Percentiles rank a stretch among this genome's conserved stretches.
Conservation (phyloP, 2,113 vertebrate genomes). For the Orycteropus afer region DNA sequence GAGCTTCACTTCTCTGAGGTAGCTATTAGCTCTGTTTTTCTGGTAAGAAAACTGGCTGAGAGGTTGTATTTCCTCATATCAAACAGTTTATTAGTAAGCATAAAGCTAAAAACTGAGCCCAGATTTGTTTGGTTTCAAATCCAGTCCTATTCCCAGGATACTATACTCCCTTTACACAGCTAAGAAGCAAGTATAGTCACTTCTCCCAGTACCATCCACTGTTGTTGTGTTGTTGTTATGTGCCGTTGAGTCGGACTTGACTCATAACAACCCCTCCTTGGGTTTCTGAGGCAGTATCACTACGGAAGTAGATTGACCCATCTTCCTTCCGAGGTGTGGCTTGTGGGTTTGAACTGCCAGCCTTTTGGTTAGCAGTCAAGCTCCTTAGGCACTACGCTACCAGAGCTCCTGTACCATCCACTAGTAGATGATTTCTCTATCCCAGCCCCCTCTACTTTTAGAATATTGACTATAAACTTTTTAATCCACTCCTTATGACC, state of each 20-base stretch:
- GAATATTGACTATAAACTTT: constrained; percentile 38
- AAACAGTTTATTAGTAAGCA: constrained; percentile 31
- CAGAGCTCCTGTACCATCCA: background rate
- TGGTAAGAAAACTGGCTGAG: constrained; percentile 47
- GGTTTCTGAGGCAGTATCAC: no score
- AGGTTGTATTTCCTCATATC: constrained; percentile 38
- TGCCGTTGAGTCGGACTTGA: no score
- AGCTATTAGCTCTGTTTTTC: constrained; percentile 38
- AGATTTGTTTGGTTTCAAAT: constrained; percentile 57
- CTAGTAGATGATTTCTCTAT: background rate
- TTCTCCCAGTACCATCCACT: no score
- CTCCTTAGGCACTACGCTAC: no score
- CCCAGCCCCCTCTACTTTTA: background rate
- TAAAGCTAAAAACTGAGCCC: constrained; percentile 28
- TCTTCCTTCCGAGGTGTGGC: no score
- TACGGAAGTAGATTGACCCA: no score
- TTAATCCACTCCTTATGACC: constrained; percentile 35
- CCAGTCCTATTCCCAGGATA: background rate
- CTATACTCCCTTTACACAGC: background rate
- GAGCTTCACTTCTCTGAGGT: constrained; percentile 6
- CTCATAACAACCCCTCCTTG: no score
- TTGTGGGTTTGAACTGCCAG: no score
- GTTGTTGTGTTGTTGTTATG: no score
- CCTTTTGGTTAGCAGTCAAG: no score
- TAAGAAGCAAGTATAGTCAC: constrained; percentile 6